A percentile compares a stretch with the other conserved stretches of the same genome.
Conservation (phyloP, 2,797 vertebrate species). For the Euphonia xanthogaster region DNA sequence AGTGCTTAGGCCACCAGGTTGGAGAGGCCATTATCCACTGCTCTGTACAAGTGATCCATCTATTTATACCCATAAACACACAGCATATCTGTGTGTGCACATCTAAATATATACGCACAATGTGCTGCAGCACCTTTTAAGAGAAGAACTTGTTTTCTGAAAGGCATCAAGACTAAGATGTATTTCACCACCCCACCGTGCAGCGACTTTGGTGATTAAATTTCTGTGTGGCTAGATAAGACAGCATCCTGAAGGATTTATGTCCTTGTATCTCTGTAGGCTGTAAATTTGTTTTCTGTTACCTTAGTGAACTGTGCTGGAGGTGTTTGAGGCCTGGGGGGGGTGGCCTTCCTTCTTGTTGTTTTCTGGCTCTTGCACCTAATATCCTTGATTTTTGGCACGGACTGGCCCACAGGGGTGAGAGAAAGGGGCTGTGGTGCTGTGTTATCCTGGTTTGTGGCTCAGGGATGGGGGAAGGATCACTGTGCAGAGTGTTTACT, state of each 20-base stretch:
- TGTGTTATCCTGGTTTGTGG: neutral
- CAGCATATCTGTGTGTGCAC: neutral
- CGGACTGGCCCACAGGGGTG: neutral
- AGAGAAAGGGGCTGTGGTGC: rapidly evolving
- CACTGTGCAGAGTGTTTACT: neutral
- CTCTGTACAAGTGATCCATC: neutral
- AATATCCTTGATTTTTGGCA: neutral
- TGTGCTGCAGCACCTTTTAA: neutral
- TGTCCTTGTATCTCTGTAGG: neutral
- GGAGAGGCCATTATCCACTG: neutral
- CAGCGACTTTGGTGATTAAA: conserved; percentile 28
- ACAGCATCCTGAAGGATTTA: conserved; percentile 46
- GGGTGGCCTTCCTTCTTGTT: neutral
- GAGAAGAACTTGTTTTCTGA: conserved; percentile 12
- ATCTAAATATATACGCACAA: too few species aligned
- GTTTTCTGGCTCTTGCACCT: neutral
- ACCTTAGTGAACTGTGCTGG: neutral
- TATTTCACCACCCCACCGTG: neutral
- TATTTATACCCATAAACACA: neutral
- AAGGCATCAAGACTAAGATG: neutral
- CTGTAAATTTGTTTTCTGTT: neutral
- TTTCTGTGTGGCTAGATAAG: conserved; percentile 26
- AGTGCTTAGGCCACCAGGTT: neutral
- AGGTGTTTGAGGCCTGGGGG: neutral
- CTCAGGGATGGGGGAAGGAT: neutral